Evolutionary conservation across 2,113 vertebrate genomes (phyloP).

Genomic region (Butorides virescens): DNA sequence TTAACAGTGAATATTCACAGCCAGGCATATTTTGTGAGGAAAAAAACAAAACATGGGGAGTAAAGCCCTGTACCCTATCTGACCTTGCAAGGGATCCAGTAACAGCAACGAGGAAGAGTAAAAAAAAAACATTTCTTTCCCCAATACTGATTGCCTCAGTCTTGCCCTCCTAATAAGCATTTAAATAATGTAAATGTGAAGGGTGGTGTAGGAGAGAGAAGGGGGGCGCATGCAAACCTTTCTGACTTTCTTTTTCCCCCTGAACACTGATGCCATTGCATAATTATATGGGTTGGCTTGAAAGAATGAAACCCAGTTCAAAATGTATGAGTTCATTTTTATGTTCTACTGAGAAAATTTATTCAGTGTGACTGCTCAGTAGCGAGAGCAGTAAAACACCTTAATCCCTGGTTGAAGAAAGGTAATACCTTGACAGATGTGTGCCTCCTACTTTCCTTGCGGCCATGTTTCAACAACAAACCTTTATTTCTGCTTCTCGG

Average conservation of each 20-base stretch:
- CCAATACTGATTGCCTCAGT: background rate
- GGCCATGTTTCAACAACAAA: slow-evolving; percentile 87
- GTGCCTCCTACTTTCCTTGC: slow-evolving; percentile 87
- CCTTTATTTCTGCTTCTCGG: slow-evolving; percentile 84
- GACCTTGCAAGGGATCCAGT: slow-evolving; percentile 37
- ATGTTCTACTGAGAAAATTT: slow-evolving; percentile 83
- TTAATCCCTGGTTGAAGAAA: slow-evolving; percentile 91
- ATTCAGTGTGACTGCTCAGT: slow-evolving; percentile 85
- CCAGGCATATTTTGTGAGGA: background rate
- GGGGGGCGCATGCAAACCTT: slow-evolving; percentile 33
- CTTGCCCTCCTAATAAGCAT: slow-evolving; percentile 33
- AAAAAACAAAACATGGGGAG: background rate
- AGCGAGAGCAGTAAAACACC: slow-evolving; percentile 84
- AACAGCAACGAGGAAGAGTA: background rate
- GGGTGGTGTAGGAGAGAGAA: slow-evolving; percentile 11
- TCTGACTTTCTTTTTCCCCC: slow-evolving; percentile 51
- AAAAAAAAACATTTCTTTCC: background rate
- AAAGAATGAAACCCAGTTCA: slow-evolving; percentile 77
- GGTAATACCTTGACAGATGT: slow-evolving; percentile 96
- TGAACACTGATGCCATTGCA: slow-evolving; percentile 55
- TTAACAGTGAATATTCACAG: background rate
- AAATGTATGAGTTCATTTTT: slow-evolving; percentile 83
- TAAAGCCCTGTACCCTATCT: slow-evolving; percentile 2
- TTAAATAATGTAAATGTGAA: slow-evolving; percentile 62
- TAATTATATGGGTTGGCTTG: slow-evolving; percentile 74